These are phyloP conservation scores for Myotis pilosus DNA, from an alignment of 2,797 vertebrate species.

Conservation along the genomic window DNA sequence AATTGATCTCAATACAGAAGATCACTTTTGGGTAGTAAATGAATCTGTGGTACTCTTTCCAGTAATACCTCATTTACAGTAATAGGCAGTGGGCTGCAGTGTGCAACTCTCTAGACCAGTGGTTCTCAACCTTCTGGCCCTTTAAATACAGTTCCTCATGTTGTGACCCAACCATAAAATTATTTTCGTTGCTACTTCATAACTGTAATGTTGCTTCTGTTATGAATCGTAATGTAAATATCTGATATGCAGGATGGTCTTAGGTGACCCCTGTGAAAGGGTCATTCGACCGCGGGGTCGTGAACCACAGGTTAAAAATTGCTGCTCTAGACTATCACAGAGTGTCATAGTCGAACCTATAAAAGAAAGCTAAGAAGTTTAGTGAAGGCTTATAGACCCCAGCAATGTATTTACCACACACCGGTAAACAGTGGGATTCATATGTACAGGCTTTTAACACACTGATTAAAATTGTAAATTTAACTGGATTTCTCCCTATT, in stretches of 20 bases:
- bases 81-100: not conserved
- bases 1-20: not conserved
- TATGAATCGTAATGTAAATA: too few relatives aligned
- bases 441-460: not conserved
- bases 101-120: not conserved
- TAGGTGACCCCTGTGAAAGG: too few relatives aligned
- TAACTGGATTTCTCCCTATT: not conserved
- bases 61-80: not conserved
- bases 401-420: not conserved
- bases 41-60: not conserved
- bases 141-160: too few relatives aligned
- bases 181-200: too few relatives aligned
- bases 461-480: not conserved
- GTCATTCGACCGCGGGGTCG: too few relatives aligned
- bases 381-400: not conserved
- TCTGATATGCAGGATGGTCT: too few relatives aligned
- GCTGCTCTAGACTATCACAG: not conserved
- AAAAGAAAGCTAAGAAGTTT: not conserved
- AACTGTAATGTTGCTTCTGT: too few relatives aligned
- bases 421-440: not conserved
- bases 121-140: too few relatives aligned
- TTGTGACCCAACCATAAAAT: too few relatives aligned
- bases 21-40: not conserved
- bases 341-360: not conserved
- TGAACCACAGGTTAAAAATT: too few relatives aligned